Evolutionary conservation across 2,888 invertebrate species (phyloP).

Genomic region (Bembecia ichneumoniformis): DNA sequence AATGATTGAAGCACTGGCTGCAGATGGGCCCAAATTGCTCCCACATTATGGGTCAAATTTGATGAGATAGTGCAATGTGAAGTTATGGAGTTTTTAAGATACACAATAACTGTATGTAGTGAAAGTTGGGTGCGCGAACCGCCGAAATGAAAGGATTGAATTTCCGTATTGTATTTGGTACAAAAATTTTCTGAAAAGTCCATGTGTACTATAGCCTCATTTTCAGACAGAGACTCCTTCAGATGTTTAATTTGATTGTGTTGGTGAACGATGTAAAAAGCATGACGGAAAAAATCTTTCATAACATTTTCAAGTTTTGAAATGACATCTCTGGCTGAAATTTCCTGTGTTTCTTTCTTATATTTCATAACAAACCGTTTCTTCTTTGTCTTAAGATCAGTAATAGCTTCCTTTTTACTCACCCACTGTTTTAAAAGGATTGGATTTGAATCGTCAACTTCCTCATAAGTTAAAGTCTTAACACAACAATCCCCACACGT

Average conservation of each 20-base stretch:
- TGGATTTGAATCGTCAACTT: conserved; percentile 9
- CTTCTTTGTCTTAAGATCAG: conserved; percentile 9
- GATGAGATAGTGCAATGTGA: conserved; percentile 22
- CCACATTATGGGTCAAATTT: conserved; percentile 20
- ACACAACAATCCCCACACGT: conserved; percentile 12
- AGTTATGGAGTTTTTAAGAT: conserved; percentile 12
- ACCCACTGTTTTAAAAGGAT: conserved; percentile 8
- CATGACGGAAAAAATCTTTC: conserved; percentile 5
- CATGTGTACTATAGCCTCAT: conserved; percentile 14
- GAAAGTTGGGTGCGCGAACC: conserved; percentile 23
- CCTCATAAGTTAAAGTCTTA: conserved; percentile 13
- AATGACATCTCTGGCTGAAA: conserved; percentile 5
- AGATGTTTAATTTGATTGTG: conserved; percentile 11
- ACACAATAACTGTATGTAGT: conserved; percentile 34
- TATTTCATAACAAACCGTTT: conserved; percentile 8
- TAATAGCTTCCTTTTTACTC: conserved; percentile 7
- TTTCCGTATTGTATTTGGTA: conserved; percentile 27
- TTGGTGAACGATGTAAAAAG: conserved; percentile 11
- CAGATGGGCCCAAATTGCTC: conserved; percentile 24
- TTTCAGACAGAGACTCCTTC: conserved; percentile 12
- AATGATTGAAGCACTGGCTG: conserved; percentile 15
- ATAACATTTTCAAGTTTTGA: conserved; percentile 9
- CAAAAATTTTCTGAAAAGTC: conserved; percentile 37
- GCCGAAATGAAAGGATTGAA: conserved; percentile 33
- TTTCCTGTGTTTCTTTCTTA: conserved; percentile 8